phyloP scores from a whole-genome alignment of 2,888 invertebrate species.

The Thalpophila matura region DNA sequence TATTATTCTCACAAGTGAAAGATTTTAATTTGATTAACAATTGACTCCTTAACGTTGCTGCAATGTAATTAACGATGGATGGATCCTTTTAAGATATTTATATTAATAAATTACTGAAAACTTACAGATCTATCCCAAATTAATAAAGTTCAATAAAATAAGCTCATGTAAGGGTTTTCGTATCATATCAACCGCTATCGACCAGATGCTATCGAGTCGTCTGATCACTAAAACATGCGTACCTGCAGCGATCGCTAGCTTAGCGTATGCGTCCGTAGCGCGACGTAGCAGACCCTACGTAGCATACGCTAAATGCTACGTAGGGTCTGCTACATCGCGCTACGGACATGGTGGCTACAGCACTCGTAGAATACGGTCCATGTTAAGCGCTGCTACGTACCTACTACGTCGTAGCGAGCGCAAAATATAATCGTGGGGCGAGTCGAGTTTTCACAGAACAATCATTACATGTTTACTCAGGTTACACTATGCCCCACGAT shows the following conservation, averaged over 20 bases:
- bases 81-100: too few species aligned
- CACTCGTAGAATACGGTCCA: slow-evolving; percentile 24
- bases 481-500: too few species aligned
- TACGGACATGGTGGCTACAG: slow-evolving; percentile 34
- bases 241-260: not conserved
- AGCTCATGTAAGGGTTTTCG: not conserved
- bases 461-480: not conserved
- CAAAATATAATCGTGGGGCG: not conserved
- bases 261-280: too few species aligned
- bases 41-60: too few species aligned
- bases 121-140: too few species aligned
- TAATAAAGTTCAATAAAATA: too few species aligned
- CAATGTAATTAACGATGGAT: too few species aligned
- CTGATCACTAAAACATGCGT: not conserved
- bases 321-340: slow-evolving; percentile 7
- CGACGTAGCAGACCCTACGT: not conserved
- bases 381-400: slow-evolving; percentile 7
- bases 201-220: not conserved
- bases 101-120: too few species aligned
- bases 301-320: slow-evolving; percentile 3
- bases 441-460: too few species aligned
- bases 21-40: too few species aligned
- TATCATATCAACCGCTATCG: too few species aligned
- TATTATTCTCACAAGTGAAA: too few species aligned
- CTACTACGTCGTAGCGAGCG: slow-evolving; percentile 35